Percentiles rank a stretch among this genome's conserved stretches.
Conservation (phyloP, 2,113 vertebrate genomes). For the Calypte anna region DNA sequence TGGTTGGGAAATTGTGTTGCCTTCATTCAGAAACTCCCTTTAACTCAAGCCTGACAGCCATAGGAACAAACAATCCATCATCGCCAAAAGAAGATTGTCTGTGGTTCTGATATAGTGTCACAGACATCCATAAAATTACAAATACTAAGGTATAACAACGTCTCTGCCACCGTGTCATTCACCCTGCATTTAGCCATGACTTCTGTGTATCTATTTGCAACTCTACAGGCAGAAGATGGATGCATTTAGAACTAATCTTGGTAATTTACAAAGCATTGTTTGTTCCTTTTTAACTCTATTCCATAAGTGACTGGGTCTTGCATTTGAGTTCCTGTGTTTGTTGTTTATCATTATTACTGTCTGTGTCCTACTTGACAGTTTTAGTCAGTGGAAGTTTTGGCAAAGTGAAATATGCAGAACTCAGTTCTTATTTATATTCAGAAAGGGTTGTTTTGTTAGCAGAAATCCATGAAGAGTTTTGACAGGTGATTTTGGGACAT, state of each 20-base stretch:
- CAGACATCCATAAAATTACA: neutral
- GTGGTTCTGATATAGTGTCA: neutral
- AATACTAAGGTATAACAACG: neutral
- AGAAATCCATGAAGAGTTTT: neutral
- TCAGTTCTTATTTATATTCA: neutral
- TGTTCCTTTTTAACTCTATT: neutral
- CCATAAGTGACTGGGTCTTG: neutral
- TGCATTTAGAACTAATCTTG: neutral
- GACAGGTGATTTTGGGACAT: neutral
- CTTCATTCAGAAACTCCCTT: neutral
- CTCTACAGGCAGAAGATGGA: neutral
- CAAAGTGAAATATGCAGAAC: neutral
- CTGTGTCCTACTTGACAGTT: neutral
- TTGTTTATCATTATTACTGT: neutral
- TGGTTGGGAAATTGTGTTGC: neutral
- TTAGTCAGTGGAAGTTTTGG: neutral
- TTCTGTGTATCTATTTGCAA: neutral
- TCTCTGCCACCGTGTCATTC: neutral
- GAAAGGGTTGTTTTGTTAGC: neutral
- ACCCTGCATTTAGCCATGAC: neutral
- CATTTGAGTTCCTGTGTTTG: neutral
- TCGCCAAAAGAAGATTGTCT: neutral
- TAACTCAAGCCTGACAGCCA: neutral
- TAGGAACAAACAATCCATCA: neutral
- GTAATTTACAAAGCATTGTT: neutral